Conservation (phyloP, 2,888 invertebrate genomes). For the Invenusta paracnida region DNA sequence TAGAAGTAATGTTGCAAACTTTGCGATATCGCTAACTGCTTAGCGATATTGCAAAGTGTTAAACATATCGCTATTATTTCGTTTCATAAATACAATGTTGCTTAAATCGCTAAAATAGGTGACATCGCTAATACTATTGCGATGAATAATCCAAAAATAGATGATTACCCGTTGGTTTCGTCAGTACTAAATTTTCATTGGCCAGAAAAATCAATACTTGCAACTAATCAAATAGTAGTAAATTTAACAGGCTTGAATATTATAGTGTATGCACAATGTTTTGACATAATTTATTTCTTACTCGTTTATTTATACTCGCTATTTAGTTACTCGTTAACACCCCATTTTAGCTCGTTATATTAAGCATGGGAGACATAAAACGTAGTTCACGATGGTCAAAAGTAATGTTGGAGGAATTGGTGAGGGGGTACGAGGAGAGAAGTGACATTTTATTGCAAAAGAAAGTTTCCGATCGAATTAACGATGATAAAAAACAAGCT, state of each 20-base stretch:
- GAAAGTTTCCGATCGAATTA: not conserved
- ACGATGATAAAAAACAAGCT: not conserved
- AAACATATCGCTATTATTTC: not conserved
- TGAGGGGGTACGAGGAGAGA: not conserved
- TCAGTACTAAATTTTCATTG: not conserved
- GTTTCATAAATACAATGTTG: not conserved
- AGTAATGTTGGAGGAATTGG: not conserved
- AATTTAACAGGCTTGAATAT: not conserved
- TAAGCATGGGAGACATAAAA: not conserved
- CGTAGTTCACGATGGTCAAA: not conserved
- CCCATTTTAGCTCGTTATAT: not conserved
- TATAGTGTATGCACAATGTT: not conserved
- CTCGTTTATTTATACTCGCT: not conserved
- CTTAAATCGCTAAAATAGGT: not conserved
- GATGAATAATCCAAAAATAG: not conserved
- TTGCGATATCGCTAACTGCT: not conserved
- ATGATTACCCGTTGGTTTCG: not conserved
- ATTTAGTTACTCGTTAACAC: not conserved
- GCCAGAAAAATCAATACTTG: not conserved
- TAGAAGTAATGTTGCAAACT: not conserved
- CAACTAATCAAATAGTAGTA: not conserved
- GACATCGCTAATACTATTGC: not conserved
- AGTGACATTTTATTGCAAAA: not conserved
- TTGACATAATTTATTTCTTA: not conserved
- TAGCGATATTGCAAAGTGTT: not conserved